A percentile compares a stretch with the other conserved stretches of the same genome.
These are phyloP conservation scores for Eretmocerus hayati DNA, from an alignment of 2,888 invertebrate genomes.

Conservation along the genomic window DNA sequence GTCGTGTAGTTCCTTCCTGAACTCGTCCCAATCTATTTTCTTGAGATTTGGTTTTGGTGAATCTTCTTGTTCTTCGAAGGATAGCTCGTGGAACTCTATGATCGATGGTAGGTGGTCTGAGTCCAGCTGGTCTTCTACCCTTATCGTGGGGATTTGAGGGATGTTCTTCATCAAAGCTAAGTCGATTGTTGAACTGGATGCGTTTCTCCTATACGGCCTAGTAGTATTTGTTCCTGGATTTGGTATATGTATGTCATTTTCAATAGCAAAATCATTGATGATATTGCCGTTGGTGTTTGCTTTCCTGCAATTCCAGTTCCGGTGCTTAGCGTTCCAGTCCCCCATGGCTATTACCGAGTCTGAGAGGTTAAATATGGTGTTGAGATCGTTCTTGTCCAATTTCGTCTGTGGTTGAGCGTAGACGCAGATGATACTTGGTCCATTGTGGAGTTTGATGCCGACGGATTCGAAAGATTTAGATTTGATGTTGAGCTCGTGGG, in stretches of 20 bases:
- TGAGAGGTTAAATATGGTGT: slow-evolving; percentile 5
- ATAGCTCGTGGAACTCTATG: too few species aligned
- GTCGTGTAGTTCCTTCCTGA: too few species aligned
- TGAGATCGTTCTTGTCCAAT: slow-evolving; percentile 2
- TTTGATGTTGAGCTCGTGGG: neutral
- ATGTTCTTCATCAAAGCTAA: slow-evolving; percentile 5
- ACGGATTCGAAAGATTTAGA: slow-evolving; percentile 5
- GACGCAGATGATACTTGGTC: neutral
- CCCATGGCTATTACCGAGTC: neutral
- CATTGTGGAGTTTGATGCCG: slow-evolving; percentile 4
- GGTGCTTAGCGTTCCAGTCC: slow-evolving; percentile 10
- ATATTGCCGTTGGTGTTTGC: neutral
- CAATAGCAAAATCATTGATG: neutral
- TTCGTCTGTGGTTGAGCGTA: slow-evolving; percentile 3
- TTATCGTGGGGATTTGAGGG: neutral
- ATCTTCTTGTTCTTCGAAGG: too few species aligned
- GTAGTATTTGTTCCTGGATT: slow-evolving; percentile 8
- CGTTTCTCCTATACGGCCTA: neutral
- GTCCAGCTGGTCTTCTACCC: slow-evolving; percentile 1
- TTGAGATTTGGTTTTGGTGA: too few species aligned
- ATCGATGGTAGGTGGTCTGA: slow-evolving; percentile 6
- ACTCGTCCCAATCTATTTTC: too few species aligned
- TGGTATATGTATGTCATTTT: neutral
- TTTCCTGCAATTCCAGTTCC: neutral
- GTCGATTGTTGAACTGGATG: slow-evolving; percentile 1